A percentile compares a stretch with the other conserved stretches of the same genome.
Conservation (phyloP, 1,140 invertebrate genomes). For the Epicauta chinensis region DNA sequence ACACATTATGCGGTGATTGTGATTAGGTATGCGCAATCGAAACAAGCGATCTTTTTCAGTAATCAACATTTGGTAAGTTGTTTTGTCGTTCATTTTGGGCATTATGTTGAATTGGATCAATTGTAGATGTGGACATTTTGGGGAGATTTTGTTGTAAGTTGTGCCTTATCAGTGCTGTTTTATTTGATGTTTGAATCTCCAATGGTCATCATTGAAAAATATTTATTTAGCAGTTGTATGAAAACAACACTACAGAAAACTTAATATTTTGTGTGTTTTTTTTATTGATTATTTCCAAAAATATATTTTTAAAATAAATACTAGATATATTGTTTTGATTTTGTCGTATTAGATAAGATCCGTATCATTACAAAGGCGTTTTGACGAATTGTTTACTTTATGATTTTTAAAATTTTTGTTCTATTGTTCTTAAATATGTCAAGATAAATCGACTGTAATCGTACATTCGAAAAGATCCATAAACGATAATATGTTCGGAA, state of each 20-base stretch:
- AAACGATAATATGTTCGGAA: too few relatives aligned
- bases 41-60: background rate
- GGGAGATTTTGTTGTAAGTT: slow-evolving; percentile 5
- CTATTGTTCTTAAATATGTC: too few relatives aligned
- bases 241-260: background rate
- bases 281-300: too few relatives aligned
- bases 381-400: too few relatives aligned
- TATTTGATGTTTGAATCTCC: slow-evolving; percentile 20
- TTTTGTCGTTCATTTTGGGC: slow-evolving; percentile 2
- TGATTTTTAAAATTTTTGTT: too few relatives aligned
- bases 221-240: background rate
- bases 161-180: slow-evolving; percentile 5
- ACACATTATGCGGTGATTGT: slow-evolving; percentile 1
- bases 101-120: background rate
- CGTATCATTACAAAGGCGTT: too few relatives aligned
- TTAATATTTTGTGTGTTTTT: slow-evolving; percentile 3
- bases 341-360: too few relatives aligned
- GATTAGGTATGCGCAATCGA: too few relatives aligned
- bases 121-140: slow-evolving; percentile 14
- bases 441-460: too few relatives aligned
- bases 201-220: slow-evolving; percentile 17
- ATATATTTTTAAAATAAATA: too few relatives aligned
- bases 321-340: too few relatives aligned
- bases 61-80: slow-evolving; percentile 9
- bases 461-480: too few relatives aligned